A percentile compares a stretch with the other conserved stretches of the same genome.
These are phyloP conservation scores for Erythrolamprus reginae DNA, from an alignment of 2,113 vertebrate genomes.

Conservation along the genomic window DNA sequence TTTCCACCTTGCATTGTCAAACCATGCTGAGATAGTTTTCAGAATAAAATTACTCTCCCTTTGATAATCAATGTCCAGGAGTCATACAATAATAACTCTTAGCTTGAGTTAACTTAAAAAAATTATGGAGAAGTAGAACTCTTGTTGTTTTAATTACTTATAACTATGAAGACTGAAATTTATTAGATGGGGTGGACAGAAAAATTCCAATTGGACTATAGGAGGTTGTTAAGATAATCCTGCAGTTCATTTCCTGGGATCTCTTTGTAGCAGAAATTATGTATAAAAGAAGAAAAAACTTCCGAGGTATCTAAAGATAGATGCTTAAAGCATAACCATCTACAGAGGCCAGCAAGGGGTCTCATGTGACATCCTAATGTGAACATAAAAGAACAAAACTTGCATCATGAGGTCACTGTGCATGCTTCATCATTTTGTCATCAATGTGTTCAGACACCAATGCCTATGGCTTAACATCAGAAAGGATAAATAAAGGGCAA, in stretches of 20 bases:
- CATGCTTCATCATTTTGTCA: neutral
- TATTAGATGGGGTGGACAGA: neutral
- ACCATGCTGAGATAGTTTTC: neutral
- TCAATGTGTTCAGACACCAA: neutral
- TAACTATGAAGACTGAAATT: neutral
- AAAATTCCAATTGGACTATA: neutral
- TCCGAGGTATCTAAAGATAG: neutral
- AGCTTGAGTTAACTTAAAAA: neutral
- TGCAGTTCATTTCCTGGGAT: neutral
- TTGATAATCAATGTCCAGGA: neutral
- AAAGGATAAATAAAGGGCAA: neutral
- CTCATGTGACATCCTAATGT: neutral
- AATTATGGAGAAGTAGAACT: neutral
- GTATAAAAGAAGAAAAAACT: neutral
- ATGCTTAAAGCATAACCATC: neutral
- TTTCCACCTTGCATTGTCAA: neutral
- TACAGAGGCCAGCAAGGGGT: neutral
- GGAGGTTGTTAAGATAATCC: neutral
- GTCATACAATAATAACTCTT: neutral
- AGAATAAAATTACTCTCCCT: neutral
- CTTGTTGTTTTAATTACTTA: neutral
- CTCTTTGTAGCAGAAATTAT: neutral
- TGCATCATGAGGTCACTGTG: neutral
- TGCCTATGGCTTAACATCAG: neutral
- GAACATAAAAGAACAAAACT: neutral